phyloP scores from a whole-genome alignment of 2,113 vertebrate species.

The Microcebus lehilahytsara region DNA sequence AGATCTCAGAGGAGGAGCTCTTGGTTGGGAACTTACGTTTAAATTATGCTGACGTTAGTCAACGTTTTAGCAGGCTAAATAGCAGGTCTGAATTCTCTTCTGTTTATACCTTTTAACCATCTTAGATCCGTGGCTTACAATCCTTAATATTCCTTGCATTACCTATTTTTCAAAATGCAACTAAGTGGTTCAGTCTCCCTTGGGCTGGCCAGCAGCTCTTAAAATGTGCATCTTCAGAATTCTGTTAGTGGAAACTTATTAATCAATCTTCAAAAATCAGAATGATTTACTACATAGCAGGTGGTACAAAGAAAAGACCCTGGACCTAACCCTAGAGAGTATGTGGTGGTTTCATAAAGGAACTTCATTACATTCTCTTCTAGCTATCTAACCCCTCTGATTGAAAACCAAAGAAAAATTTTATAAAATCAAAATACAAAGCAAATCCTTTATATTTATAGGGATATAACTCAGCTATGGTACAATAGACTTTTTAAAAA shows the following conservation, averaged over 20 bases:
- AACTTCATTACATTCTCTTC: not conserved
- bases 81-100: not conserved
- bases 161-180: not conserved
- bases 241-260: not conserved
- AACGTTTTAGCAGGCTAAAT: not conserved
- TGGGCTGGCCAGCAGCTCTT: not conserved
- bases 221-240: not conserved
- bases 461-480: not conserved
- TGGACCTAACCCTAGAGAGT: not conserved
- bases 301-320: not conserved
- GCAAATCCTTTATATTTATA: not conserved
- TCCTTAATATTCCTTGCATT: not conserved
- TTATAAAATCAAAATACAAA: not conserved
- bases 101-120: not conserved
- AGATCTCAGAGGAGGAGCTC: not conserved
- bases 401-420: not conserved
- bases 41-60: not conserved
- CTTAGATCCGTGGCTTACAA: not conserved
- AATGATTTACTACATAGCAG: not conserved
- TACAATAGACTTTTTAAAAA: not conserved
- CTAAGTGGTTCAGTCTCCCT: not conserved
- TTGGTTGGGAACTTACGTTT: not conserved
- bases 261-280: not conserved
- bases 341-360: not conserved
- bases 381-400: not conserved